A percentile compares a stretch with the other conserved stretches of the same genome.
Evolutionary conservation across 2,888 invertebrate species (phyloP).

Genomic region (Papilio protenor): DNA sequence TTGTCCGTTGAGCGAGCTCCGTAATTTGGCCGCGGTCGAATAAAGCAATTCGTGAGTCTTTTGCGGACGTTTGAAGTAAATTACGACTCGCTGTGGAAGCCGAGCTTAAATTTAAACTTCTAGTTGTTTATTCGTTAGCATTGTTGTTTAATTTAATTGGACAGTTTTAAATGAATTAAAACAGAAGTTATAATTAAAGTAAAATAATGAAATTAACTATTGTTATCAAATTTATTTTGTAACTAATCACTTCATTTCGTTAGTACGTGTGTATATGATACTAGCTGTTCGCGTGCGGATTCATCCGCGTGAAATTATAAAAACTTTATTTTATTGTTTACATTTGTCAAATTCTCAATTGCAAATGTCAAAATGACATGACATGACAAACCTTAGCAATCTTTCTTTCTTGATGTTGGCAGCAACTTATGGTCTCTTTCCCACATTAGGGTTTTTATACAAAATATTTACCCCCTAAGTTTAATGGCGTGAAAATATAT

Average conservation of each 20-base stretch:
- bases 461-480: too few species aligned
- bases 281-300: too few species aligned
- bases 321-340: too few species aligned
- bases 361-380: too few species aligned
- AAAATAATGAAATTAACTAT: not conserved
- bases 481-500: too few species aligned
- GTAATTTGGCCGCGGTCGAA: conserved; percentile 38
- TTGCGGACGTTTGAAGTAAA: conserved; percentile 39
- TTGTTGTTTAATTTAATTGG: not conserved
- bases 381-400: too few species aligned
- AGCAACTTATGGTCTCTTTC: too few species aligned
- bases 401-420: too few species aligned
- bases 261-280: not conserved
- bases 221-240: not conserved
- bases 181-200: not conserved
- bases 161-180: not conserved
- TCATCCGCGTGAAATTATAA: too few species aligned
- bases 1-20: conserved; percentile 25
- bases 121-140: conserved; percentile 13
- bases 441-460: too few species aligned
- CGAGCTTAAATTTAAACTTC: conserved; percentile 31
- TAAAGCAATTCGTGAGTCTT: conserved; percentile 36
- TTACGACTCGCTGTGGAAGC: conserved; percentile 25
- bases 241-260: not conserved
- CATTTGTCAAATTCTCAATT: too few species aligned